Evolutionary conservation across 2,888 invertebrate species (phyloP).

Genomic region (Cephus runcator): DNA sequence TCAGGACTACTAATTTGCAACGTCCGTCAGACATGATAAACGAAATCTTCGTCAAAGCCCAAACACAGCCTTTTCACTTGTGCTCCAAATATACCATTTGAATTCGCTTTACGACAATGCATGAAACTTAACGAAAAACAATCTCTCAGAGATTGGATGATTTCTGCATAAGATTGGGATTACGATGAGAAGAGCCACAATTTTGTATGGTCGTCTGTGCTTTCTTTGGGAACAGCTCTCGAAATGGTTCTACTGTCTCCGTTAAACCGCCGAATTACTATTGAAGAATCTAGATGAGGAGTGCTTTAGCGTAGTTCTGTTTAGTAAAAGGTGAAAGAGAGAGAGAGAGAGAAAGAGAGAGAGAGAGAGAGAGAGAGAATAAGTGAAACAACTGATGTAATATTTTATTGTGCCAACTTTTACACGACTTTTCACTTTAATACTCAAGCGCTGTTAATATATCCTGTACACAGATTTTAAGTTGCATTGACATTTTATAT

Average conservation of each 20-base stretch:
- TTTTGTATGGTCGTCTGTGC: neutral
- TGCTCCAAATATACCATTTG: neutral
- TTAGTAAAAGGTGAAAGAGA: neutral
- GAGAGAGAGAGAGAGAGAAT: neutral
- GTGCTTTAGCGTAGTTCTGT: neutral
- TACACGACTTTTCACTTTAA: slow-evolving; percentile 13
- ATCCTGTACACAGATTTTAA: slow-evolving; percentile 23
- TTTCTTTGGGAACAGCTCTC: neutral
- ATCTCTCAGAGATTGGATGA: neutral
- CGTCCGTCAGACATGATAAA: neutral
- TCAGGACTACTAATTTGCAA: neutral
- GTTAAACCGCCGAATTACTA: neutral
- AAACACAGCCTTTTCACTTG: neutral
- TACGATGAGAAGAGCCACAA: neutral
- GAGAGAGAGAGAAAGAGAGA: neutral
- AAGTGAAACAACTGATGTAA: slow-evolving; percentile 3
- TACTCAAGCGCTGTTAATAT: slow-evolving; percentile 5
- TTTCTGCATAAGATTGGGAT: neutral
- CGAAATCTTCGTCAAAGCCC: neutral
- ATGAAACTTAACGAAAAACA: neutral
- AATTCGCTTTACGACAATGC: neutral
- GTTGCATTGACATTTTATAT: slow-evolving; percentile 23
- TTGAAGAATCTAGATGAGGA: neutral
- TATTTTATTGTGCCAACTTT: slow-evolving; percentile 28
- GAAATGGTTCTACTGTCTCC: neutral